Percentiles rank a stretch among this genome's conserved stretches.
phyloP scores from a whole-genome alignment of 2,797 vertebrate species.

The Lerista edwardsae region DNA sequence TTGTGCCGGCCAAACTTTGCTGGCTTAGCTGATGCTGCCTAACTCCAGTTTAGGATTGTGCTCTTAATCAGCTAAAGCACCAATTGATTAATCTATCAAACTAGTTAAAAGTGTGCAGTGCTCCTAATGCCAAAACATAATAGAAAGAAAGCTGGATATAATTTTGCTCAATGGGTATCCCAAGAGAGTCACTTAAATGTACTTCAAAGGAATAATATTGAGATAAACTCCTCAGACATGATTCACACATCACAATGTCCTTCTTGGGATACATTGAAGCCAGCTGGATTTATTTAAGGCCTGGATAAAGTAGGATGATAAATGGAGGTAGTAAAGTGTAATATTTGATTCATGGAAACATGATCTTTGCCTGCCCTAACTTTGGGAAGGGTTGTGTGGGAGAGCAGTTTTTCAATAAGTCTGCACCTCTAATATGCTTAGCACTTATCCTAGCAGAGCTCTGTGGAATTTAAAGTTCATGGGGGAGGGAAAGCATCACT shows the following conservation, averaged over 20 bases:
- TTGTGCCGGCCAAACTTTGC: no score
- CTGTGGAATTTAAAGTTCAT: not conserved
- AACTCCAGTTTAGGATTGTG: no score
- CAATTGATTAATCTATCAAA: not conserved
- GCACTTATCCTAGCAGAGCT: slow-evolving; percentile 1
- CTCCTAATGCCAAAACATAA: not conserved
- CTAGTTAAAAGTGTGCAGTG: not conserved
- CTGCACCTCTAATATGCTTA: not conserved
- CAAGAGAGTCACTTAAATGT: not conserved
- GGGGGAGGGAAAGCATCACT: not conserved
- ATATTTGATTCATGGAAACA: not conserved
- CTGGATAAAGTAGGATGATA: slow-evolving; percentile 24
- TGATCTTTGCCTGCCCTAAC: slow-evolving; percentile 8
- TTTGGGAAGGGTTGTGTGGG: not conserved
- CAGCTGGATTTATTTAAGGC: slow-evolving; percentile 5
- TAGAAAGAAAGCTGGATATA: not conserved
- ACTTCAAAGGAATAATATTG: not conserved
- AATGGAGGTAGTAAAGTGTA: slow-evolving; percentile 3
- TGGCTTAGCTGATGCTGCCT: no score
- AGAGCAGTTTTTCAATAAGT: not conserved
- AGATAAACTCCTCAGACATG: not conserved
- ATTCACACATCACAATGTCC: not conserved
- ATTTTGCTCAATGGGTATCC: not conserved
- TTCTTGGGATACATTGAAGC: not conserved
- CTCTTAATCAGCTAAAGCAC: not conserved